Evolutionary conservation across 2,113 vertebrate species (phyloP).

Genomic region (Leiothrix lutea): DNA sequence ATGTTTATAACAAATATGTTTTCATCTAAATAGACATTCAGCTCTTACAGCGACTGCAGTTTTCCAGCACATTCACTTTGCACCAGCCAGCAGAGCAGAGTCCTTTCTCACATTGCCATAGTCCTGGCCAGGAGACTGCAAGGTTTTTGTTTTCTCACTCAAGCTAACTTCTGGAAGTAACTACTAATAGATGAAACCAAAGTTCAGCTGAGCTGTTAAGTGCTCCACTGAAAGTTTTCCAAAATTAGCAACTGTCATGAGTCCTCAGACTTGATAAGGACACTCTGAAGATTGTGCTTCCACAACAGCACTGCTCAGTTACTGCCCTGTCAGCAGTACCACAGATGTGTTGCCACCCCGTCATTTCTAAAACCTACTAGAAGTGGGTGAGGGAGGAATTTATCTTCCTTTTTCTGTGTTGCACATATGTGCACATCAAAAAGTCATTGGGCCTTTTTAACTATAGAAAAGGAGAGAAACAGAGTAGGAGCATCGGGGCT

Average conservation of each 20-base stretch:
- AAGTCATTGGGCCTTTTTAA: background rate
- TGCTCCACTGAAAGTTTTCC: background rate
- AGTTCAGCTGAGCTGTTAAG: background rate
- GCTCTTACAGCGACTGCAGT: background rate
- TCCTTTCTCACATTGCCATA: background rate
- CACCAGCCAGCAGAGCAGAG: background rate
- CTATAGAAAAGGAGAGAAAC: background rate
- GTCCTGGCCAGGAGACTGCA: background rate
- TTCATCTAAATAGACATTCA: background rate
- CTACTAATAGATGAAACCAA: background rate
- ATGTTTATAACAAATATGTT: background rate
- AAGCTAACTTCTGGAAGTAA: slow-evolving; percentile 12
- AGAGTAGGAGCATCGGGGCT: background rate
- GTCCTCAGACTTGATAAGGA: background rate
- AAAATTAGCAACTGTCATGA: background rate
- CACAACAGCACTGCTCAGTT: background rate
- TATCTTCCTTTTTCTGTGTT: background rate
- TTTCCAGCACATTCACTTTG: background rate
- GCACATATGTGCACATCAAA: background rate
- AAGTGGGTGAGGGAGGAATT: background rate
- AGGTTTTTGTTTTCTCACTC: background rate
- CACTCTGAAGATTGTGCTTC: background rate
- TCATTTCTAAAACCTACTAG: background rate
- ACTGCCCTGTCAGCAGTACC: background rate
- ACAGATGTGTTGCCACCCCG: background rate